Evolutionary conservation across 2,888 invertebrate species (phyloP).

Genomic region (Tetragonisca angustula): DNA sequence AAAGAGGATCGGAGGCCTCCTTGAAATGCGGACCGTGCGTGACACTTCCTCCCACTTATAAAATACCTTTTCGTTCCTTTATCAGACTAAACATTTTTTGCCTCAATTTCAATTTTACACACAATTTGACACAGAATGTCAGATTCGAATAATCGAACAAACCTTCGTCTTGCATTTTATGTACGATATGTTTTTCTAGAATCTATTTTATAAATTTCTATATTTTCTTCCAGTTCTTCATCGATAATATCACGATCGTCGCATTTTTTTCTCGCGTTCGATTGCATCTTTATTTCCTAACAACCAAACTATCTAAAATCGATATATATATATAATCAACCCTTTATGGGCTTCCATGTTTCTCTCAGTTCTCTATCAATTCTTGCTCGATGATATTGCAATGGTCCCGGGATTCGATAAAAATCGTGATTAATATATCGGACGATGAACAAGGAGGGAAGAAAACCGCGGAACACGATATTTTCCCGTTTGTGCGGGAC

Average conservation of each 20-base stretch:
- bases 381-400: neutral
- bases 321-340: neutral
- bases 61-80: slow-evolving; percentile 23
- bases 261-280: neutral
- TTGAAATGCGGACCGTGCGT: slow-evolving; percentile 61
- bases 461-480: neutral
- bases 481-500: slow-evolving; percentile 14
- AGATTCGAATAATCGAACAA: neutral
- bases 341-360: neutral
- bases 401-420: neutral
- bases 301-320: neutral
- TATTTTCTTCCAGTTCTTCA: neutral
- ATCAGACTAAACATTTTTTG: no score
- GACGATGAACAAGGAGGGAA: neutral
- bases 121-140: no score
- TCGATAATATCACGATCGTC: neutral
- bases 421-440: neutral
- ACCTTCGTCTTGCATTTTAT: neutral
- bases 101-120: neutral
- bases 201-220: neutral
- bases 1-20: slow-evolving; percentile 71
- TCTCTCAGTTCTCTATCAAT: neutral
- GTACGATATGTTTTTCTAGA: neutral
- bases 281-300: neutral
- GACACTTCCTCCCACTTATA: slow-evolving; percentile 8